Conservation (phyloP, 2,113 vertebrate genomes). For the Apodemus speciosus region DNA sequence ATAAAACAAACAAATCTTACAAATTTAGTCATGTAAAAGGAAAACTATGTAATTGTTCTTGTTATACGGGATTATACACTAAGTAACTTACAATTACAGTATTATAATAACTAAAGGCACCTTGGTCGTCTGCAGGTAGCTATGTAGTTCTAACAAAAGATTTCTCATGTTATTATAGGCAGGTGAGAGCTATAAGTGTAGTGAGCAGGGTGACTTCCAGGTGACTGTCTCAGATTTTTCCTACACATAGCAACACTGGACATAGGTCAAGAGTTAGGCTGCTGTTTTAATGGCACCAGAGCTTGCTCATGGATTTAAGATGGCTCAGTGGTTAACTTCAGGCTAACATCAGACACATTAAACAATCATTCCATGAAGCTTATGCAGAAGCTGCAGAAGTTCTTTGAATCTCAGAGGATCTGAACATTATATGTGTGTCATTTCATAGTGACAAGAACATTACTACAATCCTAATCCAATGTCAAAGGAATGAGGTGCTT, state of each 20-base stretch:
- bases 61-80: not conserved
- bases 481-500: not conserved
- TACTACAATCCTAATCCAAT: not conserved
- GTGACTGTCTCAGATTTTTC: not conserved
- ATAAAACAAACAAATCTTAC: no score
- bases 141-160: not conserved
- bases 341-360: not conserved
- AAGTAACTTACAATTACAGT: not conserved
- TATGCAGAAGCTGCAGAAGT: not conserved
- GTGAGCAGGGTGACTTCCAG: not conserved
- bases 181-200: not conserved
- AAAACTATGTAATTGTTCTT: not conserved
- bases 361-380: not conserved
- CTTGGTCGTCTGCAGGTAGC: not conserved
- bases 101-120: not conserved
- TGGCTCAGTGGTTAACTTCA: not conserved
- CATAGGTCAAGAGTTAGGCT: not conserved
- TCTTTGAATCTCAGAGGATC: not conserved
- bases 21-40: no score
- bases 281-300: accelerated
- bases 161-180: not conserved
- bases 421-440: not conserved
- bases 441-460: not conserved
- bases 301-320: not conserved
- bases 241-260: not conserved